These are phyloP conservation scores for Sebastes taczanowskii DNA, from an alignment of 2,797 vertebrate genomes.

Conservation along the genomic window DNA sequence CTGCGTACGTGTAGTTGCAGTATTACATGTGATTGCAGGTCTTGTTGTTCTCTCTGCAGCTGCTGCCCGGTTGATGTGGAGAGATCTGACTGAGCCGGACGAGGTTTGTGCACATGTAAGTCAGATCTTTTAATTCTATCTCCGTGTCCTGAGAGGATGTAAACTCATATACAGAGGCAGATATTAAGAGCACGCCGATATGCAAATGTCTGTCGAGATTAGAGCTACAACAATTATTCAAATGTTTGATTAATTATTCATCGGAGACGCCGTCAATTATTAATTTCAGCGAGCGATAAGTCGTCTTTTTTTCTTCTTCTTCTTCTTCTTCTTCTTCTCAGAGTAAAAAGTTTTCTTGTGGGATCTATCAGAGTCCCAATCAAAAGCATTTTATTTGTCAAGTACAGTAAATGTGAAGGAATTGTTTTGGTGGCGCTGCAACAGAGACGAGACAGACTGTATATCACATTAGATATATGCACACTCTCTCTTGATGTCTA, in stretches of 20 bases:
- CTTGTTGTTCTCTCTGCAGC: conserved; percentile 7
- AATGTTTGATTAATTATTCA: conserved; percentile 96
- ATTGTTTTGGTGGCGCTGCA: conserved; percentile 56
- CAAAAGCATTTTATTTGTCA: conserved; percentile 74
- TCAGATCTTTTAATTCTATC: conserved; percentile 71
- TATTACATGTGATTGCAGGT: conserved; percentile 7
- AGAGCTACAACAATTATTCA: conserved; percentile 98
- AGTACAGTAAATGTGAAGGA: conserved; percentile 71
- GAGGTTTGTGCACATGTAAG: conserved; percentile 47
- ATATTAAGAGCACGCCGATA: conserved; percentile 88
- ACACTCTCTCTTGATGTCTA: neutral
- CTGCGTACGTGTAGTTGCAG: neutral
- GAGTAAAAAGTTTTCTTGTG: conserved; percentile 80
- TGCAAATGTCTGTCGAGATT: conserved; percentile 97
- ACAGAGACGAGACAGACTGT: neutral
- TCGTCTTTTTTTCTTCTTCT: conserved; percentile 76
- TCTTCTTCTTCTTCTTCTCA: conserved; percentile 27
- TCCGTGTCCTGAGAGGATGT: conserved; percentile 88
- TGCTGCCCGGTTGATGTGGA: neutral
- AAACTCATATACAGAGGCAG: conserved; percentile 86
- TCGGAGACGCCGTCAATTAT: conserved; percentile 93
- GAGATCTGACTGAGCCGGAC: conserved; percentile 39
- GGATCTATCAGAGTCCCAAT: conserved; percentile 75
- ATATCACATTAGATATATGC: conserved; percentile 9
- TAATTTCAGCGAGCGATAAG: conserved; percentile 90